Evolutionary conservation across 37 sponge, comb jelly and placozoan genomes (phyloP), one percentile per base, ranked within the genome.

Genomic region (Chondrilla cf. caribensis): DNA sequence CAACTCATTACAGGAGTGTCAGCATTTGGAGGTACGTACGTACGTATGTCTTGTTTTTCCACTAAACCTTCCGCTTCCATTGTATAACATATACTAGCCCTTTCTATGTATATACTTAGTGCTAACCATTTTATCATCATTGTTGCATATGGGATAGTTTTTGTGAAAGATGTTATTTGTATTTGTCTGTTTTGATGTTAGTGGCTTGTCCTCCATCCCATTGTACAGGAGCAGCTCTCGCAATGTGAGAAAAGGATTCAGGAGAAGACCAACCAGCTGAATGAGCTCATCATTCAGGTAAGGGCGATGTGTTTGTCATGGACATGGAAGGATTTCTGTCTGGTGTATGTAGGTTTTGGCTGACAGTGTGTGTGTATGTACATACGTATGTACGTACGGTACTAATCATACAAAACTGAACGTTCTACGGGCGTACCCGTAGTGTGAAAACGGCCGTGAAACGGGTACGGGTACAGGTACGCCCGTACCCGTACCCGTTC

Each of bases 1-100:
- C 9, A 97, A 97, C 79, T 97, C 97, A 17, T 76, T 79, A 21
- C 95, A 94, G 67, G 97, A 97, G 58, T 97, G 97, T 44, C 82
- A 89, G 58, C 86, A 92, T 22, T 83, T 97, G 19, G 95, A 97
- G 93, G 97, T 94, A 18, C 7, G 38, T 65, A 70, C 29, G 70
- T 80, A 58, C 2, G 9, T 21, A 82, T 31, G 15, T 77, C 9
- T 28, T 18, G 40, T 1, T 9, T 66, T 3, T 1, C 2, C 5
- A 28, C 22, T 28, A 5, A 28, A 24, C 37, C 4, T 28, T 4
- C 38, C 33, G 54, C 8, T 1, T 26, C 3, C 3, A 2, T 18
- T 39, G 25, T 77, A 29, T 47, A 19, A 2, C 28, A 5, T 26
- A 40, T 51, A 38, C 42, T 41, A n/a, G n/a, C n/a, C n/a, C n/a